These are phyloP conservation scores for Spinibarbus caldwelli DNA, from an alignment of 2,797 vertebrate species.

Conservation along the genomic window DNA sequence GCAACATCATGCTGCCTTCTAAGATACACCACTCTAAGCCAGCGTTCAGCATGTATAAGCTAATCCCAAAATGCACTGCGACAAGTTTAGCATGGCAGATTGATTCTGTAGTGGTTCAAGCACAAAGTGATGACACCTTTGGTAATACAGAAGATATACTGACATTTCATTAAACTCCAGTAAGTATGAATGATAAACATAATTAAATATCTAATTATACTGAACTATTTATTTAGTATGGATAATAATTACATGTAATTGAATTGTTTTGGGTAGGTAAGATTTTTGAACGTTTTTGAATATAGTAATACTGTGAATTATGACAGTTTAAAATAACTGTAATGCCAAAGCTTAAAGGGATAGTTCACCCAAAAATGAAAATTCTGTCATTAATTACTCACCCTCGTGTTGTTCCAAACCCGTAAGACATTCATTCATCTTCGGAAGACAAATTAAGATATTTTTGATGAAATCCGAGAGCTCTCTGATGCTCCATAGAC, in stretches of 20 bases:
- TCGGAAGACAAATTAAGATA: too few relatives aligned
- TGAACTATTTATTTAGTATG: background rate
- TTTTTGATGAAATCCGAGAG: too few relatives aligned
- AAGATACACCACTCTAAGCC: background rate
- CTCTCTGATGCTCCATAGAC: too few relatives aligned
- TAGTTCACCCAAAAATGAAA: too few relatives aligned
- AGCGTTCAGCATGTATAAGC: background rate
- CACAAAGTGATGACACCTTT: constrained; percentile 12
- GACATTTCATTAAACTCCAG: background rate
- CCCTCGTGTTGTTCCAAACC: too few relatives aligned
- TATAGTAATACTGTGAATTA: background rate
- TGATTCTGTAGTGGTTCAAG: background rate
- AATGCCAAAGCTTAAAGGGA: background rate
- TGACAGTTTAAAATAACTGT: too few relatives aligned
- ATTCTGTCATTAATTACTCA: too few relatives aligned
- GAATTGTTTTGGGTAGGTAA: too few relatives aligned
- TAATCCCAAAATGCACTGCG: constrained; percentile 9
- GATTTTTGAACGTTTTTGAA: background rate
- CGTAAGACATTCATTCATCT: too few relatives aligned
- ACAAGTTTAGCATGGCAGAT: background rate
- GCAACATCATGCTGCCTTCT: background rate
- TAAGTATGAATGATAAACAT: background rate
- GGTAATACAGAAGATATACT: constrained; percentile 15
- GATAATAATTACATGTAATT: background rate
- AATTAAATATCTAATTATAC: background rate